These are phyloP conservation scores for Nilaparvata lugens DNA, from an alignment of 1,140 invertebrate species.

Conservation along the genomic window DNA sequence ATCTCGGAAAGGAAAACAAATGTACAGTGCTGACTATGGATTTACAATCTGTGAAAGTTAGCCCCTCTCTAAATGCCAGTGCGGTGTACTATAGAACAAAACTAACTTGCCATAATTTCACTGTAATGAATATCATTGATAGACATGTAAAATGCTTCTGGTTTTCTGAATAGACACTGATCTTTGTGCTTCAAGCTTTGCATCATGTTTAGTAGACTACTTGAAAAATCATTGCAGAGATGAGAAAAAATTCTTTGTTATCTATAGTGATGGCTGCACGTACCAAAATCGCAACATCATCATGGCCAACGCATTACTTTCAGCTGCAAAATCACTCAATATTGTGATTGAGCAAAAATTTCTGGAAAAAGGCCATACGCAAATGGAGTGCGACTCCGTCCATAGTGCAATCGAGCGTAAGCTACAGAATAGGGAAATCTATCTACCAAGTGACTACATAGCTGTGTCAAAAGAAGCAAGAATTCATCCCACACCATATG, in stretches of 20 bases:
- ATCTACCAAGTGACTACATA: slow-evolving; percentile 6
- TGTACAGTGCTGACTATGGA: slow-evolving; percentile 30
- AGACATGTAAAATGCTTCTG: slow-evolving; percentile 32
- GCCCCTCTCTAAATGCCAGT: slow-evolving; percentile 31
- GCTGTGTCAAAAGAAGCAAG: neutral
- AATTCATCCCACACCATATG: neutral
- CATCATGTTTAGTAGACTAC: slow-evolving; percentile 31
- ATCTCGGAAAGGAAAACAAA: slow-evolving; percentile 18
- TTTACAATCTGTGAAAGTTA: slow-evolving; percentile 35
- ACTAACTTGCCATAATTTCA: slow-evolving; percentile 37
- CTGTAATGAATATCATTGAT: slow-evolving; percentile 35
- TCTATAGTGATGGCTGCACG: slow-evolving; percentile 28
- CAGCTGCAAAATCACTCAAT: slow-evolving; percentile 23
- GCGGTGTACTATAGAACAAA: slow-evolving; percentile 39
- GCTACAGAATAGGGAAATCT: slow-evolving; percentile 21
- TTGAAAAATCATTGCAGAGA: slow-evolving; percentile 17
- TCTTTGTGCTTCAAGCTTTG: slow-evolving; percentile 34
- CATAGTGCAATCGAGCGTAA: slow-evolving; percentile 29
- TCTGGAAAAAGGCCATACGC: slow-evolving; percentile 35
- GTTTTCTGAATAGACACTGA: slow-evolving; percentile 36
- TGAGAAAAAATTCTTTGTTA: slow-evolving; percentile 1
- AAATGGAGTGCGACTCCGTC: slow-evolving; percentile 36
- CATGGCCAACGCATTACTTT: slow-evolving; percentile 31
- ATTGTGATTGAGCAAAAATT: slow-evolving; percentile 35
- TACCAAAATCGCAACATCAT: slow-evolving; percentile 33